phyloP scores from a whole-genome alignment of 2,113 vertebrate species.

The Phoxinus phoxinus region DNA sequence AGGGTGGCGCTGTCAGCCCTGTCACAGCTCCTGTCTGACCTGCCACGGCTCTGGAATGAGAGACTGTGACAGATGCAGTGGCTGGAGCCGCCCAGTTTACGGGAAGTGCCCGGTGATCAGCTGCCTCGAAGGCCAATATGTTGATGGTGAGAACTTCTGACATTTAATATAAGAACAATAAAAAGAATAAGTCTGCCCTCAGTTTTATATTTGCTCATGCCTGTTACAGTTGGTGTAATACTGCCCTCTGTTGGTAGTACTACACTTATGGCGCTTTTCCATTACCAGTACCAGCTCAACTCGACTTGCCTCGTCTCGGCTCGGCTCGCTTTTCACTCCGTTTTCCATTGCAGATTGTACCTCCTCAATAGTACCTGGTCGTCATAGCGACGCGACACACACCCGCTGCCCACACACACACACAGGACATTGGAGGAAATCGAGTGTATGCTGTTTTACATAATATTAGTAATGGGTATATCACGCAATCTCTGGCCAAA shows the following conservation, averaged over 20 bases:
- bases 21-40: conserved; percentile 75
- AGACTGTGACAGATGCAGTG: conserved; percentile 76
- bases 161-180: neutral
- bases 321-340: too few species aligned
- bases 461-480: too few species aligned
- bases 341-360: too few species aligned
- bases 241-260: conserved; percentile 43
- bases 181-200: neutral
- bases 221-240: neutral
- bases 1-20: conserved; percentile 77
- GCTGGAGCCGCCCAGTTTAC: conserved; percentile 69
- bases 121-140: conserved; percentile 75
- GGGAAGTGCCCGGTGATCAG: conserved; percentile 75
- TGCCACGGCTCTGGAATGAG: conserved; percentile 73
- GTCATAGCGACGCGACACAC: too few species aligned
- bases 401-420: too few species aligned
- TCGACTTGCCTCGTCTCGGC: too few species aligned
- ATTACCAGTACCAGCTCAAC: too few species aligned
- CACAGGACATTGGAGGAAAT: too few species aligned
- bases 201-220: neutral
- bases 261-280: too few species aligned
- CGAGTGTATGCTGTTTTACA: too few species aligned
- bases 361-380: too few species aligned
- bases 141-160: conserved; percentile 71
- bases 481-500: too few species aligned